phyloP scores from a whole-genome alignment of 30 jellyfish, hydroid and myxozoan genomes.

The Phacellophora camtschatica region DNA sequence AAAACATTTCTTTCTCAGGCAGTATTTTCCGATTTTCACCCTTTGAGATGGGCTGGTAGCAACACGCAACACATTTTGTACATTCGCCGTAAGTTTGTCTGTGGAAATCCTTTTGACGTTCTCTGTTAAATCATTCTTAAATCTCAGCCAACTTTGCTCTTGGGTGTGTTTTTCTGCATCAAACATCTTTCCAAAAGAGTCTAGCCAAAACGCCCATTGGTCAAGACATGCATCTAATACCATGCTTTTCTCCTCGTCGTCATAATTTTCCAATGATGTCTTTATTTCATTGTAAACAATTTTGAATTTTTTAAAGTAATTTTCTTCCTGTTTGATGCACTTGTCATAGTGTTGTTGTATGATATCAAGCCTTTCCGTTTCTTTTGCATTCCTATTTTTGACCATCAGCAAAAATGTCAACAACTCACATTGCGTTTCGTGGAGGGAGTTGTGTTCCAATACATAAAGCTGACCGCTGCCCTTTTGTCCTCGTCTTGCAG shows the following conservation, averaged over 20 bases:
- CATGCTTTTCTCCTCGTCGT: neutral
- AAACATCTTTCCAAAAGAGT: neutral
- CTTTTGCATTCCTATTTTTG: neutral
- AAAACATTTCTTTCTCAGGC: neutral
- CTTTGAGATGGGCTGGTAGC: neutral
- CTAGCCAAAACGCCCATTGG: conserved; percentile 51
- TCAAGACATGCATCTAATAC: neutral
- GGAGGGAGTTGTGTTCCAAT: neutral
- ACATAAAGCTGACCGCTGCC: conserved; percentile 31
- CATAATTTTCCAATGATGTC: neutral
- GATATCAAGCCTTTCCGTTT: neutral
- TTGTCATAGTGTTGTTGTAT: neutral
- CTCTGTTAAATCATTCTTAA: neutral
- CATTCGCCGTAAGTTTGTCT: no score
- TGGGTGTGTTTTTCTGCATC: neutral
- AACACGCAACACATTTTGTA: neutral
- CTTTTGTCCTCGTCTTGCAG: conserved; percentile 41
- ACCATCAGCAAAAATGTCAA: neutral
- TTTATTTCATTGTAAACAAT: neutral
- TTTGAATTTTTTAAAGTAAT: neutral
- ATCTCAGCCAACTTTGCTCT: neutral
- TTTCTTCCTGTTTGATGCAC: neutral
- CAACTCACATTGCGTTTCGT: neutral
- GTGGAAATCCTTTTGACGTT: neutral
- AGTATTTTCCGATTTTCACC: neutral